Base-by-base conservation (phyloP, 2,888 invertebrate species). In the Amiota mariae region DNA sequence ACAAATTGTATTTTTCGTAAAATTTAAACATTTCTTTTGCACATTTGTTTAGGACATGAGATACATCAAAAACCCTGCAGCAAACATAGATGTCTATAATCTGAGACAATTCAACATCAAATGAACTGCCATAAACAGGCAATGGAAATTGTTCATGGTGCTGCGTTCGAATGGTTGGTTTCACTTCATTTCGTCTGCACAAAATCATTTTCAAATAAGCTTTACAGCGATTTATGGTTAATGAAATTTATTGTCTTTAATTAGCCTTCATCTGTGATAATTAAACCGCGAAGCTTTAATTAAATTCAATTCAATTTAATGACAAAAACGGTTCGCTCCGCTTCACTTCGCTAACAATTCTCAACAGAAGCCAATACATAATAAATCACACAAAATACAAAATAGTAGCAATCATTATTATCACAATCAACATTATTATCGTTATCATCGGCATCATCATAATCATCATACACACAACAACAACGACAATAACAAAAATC, bases 241-340 rank as follows among this genome's bases (percentile, higher is more conserved):
- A 63, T 63, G 46, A 46, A 64, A 64, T 64, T 64, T 64, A 64
- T 46, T 64, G 64, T 64, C 64, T 64, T 64, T 64, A 64, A 64
- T 64, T 46, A 64, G 64, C 15, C 46, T 46, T 24, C 63, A 48
- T 67, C 49, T 48, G 73, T 82, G 78, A 77, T 81, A 84, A 82
- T 84, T 84, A 79, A 79, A 77, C 63, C 71, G 75, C 49, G 49
- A 48, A 49, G 76, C 76, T 76, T 78, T 84, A 82, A 84, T 82
- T 82, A 79, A 82, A 82, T 81, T 84, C 79, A 82, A 80, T 80
- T 77, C 72, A 76, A 80, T 80, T 73, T 77, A 74, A 67, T 18
- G 49, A 48, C n/a, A 59, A 24, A 24, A 24, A 1, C 3, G 24
- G 2, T 24, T 6, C 36, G 36, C 36, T 36, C 36, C 36, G 36